Base-by-base conservation (phyloP, 2,113 vertebrate genomes). In the Orcinus orca region DNA sequence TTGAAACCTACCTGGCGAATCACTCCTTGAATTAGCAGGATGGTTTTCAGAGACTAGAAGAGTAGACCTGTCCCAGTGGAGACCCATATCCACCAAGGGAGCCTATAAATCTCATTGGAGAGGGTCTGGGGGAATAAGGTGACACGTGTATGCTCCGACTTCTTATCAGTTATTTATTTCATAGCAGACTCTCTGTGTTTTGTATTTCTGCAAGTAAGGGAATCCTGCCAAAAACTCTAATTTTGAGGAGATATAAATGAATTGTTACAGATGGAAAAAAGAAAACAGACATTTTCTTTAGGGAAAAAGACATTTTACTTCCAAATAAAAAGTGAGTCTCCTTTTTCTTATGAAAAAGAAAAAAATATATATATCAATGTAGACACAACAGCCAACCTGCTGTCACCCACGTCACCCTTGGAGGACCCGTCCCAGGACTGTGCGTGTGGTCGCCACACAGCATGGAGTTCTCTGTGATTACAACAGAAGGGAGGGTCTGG, bases 391-490 rank as follows among this genome's bases (percentile, higher is more conserved):
- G 36, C 33, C 83, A 36, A 76, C 38, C 2, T 13, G 6, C 65
- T 38, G 36, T 36, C 5, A 2, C 14, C 63, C n/a, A 36, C 71
- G 82, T 33, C 17, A 4, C 3, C 44, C 38, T 21, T 4, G 0
- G 15, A 47, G 44, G 77, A 62, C 2, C 26, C 80, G 31, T 58
- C 53, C 50, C 80, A 20, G 74, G 67, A 1, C 3, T 6, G 18
- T 15, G 60, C 71, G 29, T 0, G 13, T 21, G 31, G 20, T 15
- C 1, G 3, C 65, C 63, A 0, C 47, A 4, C 33, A 4, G 58
- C 76, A 20, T 1, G 3, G 0, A 33, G 31, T 11, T 12, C 29
- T 36, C 1, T 2, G 20, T 1, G 11, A n/a, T 2, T 2, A 33
- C 23, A 18, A 8, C 5, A 0, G 47, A 50, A 10, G 11, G 50